Conservation (phyloP, 2,113 vertebrate genomes). For the Aepyceros melampus region DNA sequence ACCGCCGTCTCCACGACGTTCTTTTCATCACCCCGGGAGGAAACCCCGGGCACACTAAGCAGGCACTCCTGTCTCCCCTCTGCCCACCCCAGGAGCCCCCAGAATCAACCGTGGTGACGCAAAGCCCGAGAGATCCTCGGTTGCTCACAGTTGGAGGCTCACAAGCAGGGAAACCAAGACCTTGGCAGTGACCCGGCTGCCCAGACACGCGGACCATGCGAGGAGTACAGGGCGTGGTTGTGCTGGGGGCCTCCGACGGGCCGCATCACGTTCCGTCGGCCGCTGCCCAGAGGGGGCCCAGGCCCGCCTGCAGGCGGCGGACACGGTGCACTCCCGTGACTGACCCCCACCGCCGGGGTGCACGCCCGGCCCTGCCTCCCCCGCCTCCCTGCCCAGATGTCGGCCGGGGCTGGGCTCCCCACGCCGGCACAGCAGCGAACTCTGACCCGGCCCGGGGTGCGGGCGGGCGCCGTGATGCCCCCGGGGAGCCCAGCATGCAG, state of each 20-base stretch:
- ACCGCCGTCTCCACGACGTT: accelerated
- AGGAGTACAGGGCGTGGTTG: accelerated
- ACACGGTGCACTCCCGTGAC: accelerated
- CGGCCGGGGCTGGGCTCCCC: accelerated
- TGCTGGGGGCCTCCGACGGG: accelerated
- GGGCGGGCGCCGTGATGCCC: accelerated
- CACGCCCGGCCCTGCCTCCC: accelerated
- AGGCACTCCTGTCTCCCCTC: accelerated
- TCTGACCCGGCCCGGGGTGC: accelerated
- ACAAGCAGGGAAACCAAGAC: too few relatives aligned
- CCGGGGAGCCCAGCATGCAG: accelerated
- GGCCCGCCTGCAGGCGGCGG: too few relatives aligned
- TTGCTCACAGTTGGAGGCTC: background rate
- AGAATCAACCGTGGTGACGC: background rate
- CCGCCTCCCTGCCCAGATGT: background rate
- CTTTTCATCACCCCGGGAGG: accelerated
- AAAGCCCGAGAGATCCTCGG: background rate
- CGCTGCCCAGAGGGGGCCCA: accelerated
- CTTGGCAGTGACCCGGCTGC: accelerated
- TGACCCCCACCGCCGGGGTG: accelerated
- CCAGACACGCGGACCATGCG: accelerated
- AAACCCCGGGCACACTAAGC: accelerated
- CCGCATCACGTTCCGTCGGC: accelerated
- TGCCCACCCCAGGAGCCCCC: accelerated
- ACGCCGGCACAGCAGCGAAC: accelerated